These are phyloP conservation scores for Cylas formicarius DNA, from an alignment of 1,140 invertebrate genomes.

Conservation along the genomic window DNA sequence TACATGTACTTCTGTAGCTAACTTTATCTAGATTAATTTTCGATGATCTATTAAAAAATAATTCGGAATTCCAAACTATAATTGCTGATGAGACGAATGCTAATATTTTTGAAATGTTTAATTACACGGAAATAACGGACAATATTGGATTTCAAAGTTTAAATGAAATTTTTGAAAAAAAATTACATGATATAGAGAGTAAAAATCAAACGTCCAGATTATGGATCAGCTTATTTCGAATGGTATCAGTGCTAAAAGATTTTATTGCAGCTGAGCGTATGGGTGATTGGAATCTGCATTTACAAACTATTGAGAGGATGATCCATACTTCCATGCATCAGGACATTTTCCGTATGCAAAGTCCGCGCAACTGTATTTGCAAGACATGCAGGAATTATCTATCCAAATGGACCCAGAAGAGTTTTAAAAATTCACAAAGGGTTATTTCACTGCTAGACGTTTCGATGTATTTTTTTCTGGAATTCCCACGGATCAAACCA, in stretches of 20 bases:
- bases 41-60: constrained; percentile 16
- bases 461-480: constrained; percentile 13
- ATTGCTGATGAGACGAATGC: constrained; percentile 11
- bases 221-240: constrained; percentile 39
- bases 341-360: constrained; percentile 35
- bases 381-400: constrained; percentile 40
- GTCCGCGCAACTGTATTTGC: constrained; percentile 38
- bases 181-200: constrained; percentile 15
- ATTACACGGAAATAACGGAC: constrained; percentile 15
- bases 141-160: constrained; percentile 16
- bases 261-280: constrained; percentile 38
- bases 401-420: constrained; percentile 29
- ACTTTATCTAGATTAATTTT: constrained; percentile 23
- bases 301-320: constrained; percentile 38
- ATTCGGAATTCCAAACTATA: constrained; percentile 13
- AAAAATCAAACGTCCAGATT: constrained; percentile 30
- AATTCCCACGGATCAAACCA: constrained; percentile 17
- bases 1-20: constrained; percentile 22
- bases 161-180: constrained; percentile 20
- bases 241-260: constrained; percentile 34
- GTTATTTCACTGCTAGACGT: constrained; percentile 27
- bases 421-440: constrained; percentile 31
- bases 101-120: constrained; percentile 13
- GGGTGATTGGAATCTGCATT: constrained; percentile 40
- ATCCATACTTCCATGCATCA: constrained; percentile 42